phyloP scores from a whole-genome alignment of 2,797 vertebrate species.

The Peromyscus attwateri region DNA sequence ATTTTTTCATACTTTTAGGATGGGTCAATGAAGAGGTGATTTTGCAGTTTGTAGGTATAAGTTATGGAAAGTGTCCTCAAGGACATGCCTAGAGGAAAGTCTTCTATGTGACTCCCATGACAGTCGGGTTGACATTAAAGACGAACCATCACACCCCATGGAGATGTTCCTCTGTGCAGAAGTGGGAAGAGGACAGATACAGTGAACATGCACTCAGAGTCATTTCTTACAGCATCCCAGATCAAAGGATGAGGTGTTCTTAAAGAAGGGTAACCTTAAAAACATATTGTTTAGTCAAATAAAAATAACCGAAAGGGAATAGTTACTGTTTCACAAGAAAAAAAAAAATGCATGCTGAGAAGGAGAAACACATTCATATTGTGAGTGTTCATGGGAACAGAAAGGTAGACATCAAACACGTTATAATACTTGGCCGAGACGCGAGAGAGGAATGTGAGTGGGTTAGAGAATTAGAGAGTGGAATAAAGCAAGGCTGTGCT shows the following conservation, averaged over 20 bases:
- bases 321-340: neutral
- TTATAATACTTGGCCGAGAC: neutral
- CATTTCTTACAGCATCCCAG: neutral
- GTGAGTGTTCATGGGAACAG: neutral
- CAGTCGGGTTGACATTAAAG: neutral
- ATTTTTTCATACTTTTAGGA: neutral
- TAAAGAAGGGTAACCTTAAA: neutral
- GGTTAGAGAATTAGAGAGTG: conserved; percentile 22
- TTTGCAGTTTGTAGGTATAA: conserved; percentile 7
- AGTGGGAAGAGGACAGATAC: neutral
- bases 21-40: neutral
- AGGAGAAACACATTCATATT: neutral
- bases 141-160: neutral
- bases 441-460: conserved; percentile 58
- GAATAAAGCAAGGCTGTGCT: neutral
- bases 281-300: neutral
- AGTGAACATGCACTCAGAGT: neutral
- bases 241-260: neutral
- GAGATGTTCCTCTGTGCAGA: too few species aligned
- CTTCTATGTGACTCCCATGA: neutral
- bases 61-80: neutral
- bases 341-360: neutral
- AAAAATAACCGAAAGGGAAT: neutral
- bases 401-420: neutral
- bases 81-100: neutral